Base-by-base conservation (phyloP, 2,888 invertebrate genomes). In the Acleris emargana region DNA sequence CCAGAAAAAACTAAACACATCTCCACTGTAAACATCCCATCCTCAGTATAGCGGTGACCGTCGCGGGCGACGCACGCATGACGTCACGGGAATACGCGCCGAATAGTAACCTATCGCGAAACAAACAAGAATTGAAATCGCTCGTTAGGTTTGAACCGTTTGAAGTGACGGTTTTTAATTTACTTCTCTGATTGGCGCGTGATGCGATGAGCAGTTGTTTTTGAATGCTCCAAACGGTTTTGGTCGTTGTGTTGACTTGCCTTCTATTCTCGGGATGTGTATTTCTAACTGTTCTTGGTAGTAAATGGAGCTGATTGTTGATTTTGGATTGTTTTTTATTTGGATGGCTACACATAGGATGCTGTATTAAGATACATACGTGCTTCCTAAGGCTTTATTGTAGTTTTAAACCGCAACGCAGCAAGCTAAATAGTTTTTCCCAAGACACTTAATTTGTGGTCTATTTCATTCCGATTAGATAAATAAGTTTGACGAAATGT, bases 1-100 rank as follows among this genome's bases (percentile, higher is more conserved):
- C 66, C 66, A 55, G 53, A 73, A 73, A 38, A 75, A 73, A 67
- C 72, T 71, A 75, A 79, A 80, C 79, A 81, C 78, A 62, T 70
- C 66, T 59, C 59, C 59, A 42, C 47, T 73, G 54, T 59, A 64
- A 64, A 60, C 64, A 64, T 61, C 57, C 57, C 64, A 53, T 54
- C 55, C 28, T 51, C 78, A 86, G 86, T 86, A 69, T 73, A 70
- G 71, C 77, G 72, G 74, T 72, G 73, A 68, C 71, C 71, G 75
- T 70, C 73, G 74, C 67, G 67, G 74, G 75, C 64, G 68, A 64
- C 73, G 68, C 73, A 77, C 79, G 80, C 75, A 68, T 79, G 72
- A 78, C 75, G 76, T 77, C 74, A 73, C 60, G 16, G 64, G 55
- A 67, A 18, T 38, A 62, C 47, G 54, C 49, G 59, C 47, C 17